Percentiles rank a stretch among this genome's conserved stretches.
phyloP scores from a whole-genome alignment of 2,888 invertebrate species.

The Synanthedon myopaeformis region DNA sequence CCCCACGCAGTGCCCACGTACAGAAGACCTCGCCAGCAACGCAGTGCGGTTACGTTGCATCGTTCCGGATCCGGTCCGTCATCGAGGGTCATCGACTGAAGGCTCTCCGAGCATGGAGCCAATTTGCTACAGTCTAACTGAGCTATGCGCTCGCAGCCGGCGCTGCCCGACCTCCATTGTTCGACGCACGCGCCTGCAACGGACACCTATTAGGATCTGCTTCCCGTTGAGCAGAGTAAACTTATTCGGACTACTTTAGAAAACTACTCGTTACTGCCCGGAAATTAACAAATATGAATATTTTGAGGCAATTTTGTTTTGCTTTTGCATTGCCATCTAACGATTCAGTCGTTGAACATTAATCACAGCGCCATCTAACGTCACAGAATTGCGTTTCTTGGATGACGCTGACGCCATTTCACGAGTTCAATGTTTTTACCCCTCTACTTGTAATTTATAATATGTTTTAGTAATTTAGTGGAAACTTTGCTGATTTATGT shows the following conservation, averaged over 20 bases:
- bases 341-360: too few relatives aligned
- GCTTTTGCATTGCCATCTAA: neutral
- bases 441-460: too few relatives aligned
- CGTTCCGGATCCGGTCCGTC: constrained; percentile 80
- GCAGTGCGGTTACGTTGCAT: constrained; percentile 73
- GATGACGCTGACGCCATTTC: too few relatives aligned
- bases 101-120: constrained; percentile 90
- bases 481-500: too few relatives aligned
- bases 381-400: too few relatives aligned
- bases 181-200: constrained; percentile 83
- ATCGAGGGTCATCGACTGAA: constrained; percentile 91
- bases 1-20: constrained; percentile 97
- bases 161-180: constrained; percentile 80
- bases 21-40: constrained; percentile 76
- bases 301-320: too few relatives aligned
- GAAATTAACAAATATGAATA: neutral
- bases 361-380: too few relatives aligned
- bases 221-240: too few relatives aligned
- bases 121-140: constrained; percentile 92
- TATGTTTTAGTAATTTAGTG: too few relatives aligned
- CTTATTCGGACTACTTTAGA: too few relatives aligned
- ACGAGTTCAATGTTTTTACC: too few relatives aligned
- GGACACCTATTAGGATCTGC: neutral
- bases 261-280: neutral
- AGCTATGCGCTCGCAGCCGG: constrained; percentile 74